Percentiles rank a stretch among this genome's conserved stretches.
Evolutionary conservation across 2,113 vertebrate genomes (phyloP).

Genomic region (Corythaeola cristata): DNA sequence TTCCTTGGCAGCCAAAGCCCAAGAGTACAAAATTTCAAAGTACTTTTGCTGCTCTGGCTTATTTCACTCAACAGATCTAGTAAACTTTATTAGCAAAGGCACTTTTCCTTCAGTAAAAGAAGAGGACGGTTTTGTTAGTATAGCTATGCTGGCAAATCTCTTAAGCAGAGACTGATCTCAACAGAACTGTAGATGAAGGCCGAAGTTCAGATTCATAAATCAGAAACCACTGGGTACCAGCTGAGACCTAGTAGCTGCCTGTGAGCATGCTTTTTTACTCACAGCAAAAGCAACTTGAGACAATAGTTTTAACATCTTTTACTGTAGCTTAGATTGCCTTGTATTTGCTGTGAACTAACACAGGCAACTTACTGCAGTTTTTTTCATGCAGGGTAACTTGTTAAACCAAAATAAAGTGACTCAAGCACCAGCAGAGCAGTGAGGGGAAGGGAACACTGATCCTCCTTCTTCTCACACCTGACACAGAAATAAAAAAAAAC

Average conservation of each 20-base stretch:
- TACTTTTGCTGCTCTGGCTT: neutral
- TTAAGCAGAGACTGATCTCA: neutral
- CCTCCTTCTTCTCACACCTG: neutral
- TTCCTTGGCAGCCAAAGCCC: neutral
- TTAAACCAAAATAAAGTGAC: neutral
- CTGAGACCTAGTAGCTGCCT: neutral
- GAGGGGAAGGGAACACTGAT: neutral
- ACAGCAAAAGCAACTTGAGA: neutral
- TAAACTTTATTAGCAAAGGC: neutral
- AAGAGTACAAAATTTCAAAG: neutral
- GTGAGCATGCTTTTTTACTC: neutral
- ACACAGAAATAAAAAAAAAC: neutral
- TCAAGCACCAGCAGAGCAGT: neutral
- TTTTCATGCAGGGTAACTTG: neutral
- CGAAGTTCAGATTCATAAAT: constrained; percentile 9
- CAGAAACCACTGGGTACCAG: neutral
- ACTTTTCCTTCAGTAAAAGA: neutral
- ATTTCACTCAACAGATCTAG: constrained; percentile 14
- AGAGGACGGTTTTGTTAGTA: neutral
- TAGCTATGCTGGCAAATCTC: neutral
- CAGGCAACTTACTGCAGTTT: neutral
- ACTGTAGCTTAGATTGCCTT: neutral
- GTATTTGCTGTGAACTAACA: neutral
- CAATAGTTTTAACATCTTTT: neutral
- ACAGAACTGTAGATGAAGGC: neutral